Evolutionary conservation across 2,113 vertebrate species (phyloP), one percentile per base, ranked within the genome.

Genomic region (Sinocyclocheilus maitianheensis): DNA sequence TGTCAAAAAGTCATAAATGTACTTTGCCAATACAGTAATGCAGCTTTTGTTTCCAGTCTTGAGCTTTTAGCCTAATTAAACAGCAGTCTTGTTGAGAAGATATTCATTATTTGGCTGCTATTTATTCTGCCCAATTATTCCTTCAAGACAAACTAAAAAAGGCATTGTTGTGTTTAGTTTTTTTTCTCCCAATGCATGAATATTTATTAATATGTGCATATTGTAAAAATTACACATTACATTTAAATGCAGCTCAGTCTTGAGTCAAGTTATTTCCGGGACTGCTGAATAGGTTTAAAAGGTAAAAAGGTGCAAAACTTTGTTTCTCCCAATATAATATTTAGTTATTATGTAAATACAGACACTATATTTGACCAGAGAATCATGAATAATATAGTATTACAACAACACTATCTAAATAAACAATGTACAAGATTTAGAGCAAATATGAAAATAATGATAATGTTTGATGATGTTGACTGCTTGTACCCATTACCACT

Each of bases 1-100:
- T 92, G 87, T 92, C 91, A 93, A 85, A 62, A 91, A 91, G 90
- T 91, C 69, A 93, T 94, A 87, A 89, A 89, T 88, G 83, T 84
- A 90, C 84, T 83, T 69, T 90, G 83, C 89, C 90, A 89, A 85
- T 72, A 86, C 76, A 90, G 92, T 91, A 87, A 77, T 89, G 89
- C 90, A 90, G 84, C 80, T 90, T 93, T 92, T 84, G 87, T 92
- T 92, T 88, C 30, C 84, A 79, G 88, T 92, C 87, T 62, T 83
- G 26, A 88, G 87, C 88, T 92, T 89, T 86, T 83, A 88, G 80
- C 74, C 71, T 88, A 88, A 90, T 89, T 88, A 90, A 84, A 88
- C 58, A 85, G 89, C 72, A 88, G 81, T 86, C 78, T 90, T 85
- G 71, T 85, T 75, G 62, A 81, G 71, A 82, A 88, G 63, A 87